phyloP scores from a whole-genome alignment of 2,888 invertebrate genomes.

The Drosophila nr. fundita region DNA sequence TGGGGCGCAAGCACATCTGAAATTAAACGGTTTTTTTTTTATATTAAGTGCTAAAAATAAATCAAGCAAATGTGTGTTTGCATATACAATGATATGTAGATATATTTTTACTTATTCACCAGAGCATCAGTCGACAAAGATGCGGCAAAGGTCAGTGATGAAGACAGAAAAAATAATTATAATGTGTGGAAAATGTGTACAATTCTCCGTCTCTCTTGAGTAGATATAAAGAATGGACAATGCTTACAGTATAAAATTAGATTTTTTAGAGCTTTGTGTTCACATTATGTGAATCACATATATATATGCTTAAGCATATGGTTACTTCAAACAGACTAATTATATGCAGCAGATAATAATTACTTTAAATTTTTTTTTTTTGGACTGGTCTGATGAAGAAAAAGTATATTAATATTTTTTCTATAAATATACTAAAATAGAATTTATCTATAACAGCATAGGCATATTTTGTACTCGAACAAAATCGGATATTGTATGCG shows the following conservation, averaged over 20 bases:
- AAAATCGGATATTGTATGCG: neutral
- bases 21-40: slow-evolving; percentile 47
- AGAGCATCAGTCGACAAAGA: slow-evolving; percentile 35
- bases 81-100: slow-evolving; percentile 10
- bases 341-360: neutral
- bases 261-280: neutral
- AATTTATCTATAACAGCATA: neutral
- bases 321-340: neutral
- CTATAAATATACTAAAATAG: neutral
- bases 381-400: neutral
- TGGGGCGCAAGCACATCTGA: slow-evolving; percentile 18
- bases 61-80: slow-evolving; percentile 32
- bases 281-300: neutral
- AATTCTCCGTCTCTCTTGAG: slow-evolving; percentile 9
- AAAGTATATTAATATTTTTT: neutral
- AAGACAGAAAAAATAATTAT: slow-evolving; percentile 29
- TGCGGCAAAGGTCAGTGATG: slow-evolving; percentile 57
- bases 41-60: slow-evolving; percentile 69
- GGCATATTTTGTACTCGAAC: neutral
- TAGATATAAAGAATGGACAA: neutral
- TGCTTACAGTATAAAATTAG: neutral
- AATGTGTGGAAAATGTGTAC: slow-evolving; percentile 32
- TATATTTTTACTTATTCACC: slow-evolving; percentile 17
- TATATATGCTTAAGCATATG: neutral
- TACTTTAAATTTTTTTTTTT: neutral